Evolutionary conservation across 2,888 invertebrate species (phyloP).

Genomic region (Hipparchia sbordonii): DNA sequence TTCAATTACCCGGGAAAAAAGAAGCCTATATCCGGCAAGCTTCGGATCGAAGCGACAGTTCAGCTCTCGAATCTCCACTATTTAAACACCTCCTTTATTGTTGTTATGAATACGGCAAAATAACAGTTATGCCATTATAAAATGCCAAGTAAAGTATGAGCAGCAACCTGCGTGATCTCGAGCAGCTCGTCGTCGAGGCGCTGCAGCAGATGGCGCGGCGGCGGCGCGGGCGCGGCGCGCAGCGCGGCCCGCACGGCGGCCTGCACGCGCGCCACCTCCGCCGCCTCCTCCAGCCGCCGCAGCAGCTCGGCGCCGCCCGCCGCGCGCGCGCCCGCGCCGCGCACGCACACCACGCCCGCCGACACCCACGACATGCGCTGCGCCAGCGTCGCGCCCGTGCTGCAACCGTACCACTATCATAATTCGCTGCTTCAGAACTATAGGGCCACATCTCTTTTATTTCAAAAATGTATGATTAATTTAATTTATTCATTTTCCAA

Average conservation of each 20-base stretch:
- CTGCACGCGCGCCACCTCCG: slow-evolving; percentile 94
- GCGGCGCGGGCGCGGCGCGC: slow-evolving; percentile 83
- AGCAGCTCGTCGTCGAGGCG: slow-evolving; percentile 91
- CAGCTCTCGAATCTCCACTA: no score
- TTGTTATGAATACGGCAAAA: no score
- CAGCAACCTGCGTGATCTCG: slow-evolving; percentile 90
- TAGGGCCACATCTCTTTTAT: no score
- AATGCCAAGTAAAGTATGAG: no score
- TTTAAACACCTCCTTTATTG: no score
- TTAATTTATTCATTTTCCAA: no score
- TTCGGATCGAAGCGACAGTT: no score
- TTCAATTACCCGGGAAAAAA: no score
- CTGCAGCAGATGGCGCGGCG: slow-evolving; percentile 85
- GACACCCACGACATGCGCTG: slow-evolving; percentile 96
- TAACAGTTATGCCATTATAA: no score
- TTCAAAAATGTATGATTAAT: no score
- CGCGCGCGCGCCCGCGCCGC: slow-evolving; percentile 89
- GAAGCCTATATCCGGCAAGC: no score
- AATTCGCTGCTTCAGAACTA: no score
- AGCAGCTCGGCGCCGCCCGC: slow-evolving; percentile 88
- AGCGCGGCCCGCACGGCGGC: slow-evolving; percentile 84
- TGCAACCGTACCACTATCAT: slow-evolving; percentile 50
- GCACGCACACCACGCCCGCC: slow-evolving; percentile 96
- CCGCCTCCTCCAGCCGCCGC: slow-evolving; percentile 95
- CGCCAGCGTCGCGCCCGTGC: slow-evolving; percentile 88